Evolutionary conservation across 2,888 invertebrate genomes (phyloP), one percentile per base, ranked within the genome.

Genomic region (Tetheella fluctuosa): DNA sequence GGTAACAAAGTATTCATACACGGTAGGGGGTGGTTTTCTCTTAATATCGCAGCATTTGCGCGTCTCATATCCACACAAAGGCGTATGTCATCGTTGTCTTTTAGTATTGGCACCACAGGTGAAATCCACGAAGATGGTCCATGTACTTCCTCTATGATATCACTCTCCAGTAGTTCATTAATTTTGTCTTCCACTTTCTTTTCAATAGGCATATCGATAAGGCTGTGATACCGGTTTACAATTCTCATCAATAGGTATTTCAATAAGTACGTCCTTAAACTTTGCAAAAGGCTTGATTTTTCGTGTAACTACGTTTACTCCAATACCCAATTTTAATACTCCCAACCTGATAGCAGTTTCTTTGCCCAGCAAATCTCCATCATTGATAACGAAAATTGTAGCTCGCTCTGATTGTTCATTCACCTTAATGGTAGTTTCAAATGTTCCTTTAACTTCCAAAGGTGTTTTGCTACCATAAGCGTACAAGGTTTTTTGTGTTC

Each of bases 41-140:
- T 23, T 1, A 63, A 4, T 1, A 76, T 77, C 0, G 75, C 74
- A 1, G 2, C 1, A 57, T 78, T 77, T 0, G 74, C 76, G 25
- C 82, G 81, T 73, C 67, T 23, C 76, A 74, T 76, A 34, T 77
- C 76, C 0, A 77, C 61, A 58, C 76, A 79, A 0, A 77, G 2
- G 0, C 76, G 63, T 2, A 78, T 0, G 0, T 74, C 74, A 0
- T 68, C 72, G 34, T 69, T 59, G 0, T 60, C 64, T 55, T 77
- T 77, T 0, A 77, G 34, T n/a, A 74, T 57, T 0, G 73, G 72
- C 0, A 76, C 72, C 1, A 71, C 48, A 0, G 74, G 74, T 0
- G 73, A 74, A 5, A 74, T 34, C 73, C 73, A 74, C 13, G 20
- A 10, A 0, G 72, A 69, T 1, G 71, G 62, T 3, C 25, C 67